Evolutionary conservation across 2,113 vertebrate genomes (phyloP), one percentile per base, ranked within the genome.

Genomic region (Anolis carolinensis): DNA sequence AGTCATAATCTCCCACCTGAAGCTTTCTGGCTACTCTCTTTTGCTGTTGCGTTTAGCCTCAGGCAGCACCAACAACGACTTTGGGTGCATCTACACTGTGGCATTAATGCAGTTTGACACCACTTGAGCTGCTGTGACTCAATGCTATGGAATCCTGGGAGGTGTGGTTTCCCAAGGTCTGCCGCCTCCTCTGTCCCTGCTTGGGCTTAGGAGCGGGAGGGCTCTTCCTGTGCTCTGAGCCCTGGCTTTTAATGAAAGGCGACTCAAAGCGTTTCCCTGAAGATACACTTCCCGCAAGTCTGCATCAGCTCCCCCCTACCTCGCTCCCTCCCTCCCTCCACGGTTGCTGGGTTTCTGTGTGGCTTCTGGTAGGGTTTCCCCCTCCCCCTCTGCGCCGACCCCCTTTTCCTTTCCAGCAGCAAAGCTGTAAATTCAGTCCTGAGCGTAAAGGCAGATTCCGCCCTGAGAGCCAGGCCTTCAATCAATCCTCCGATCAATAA

Each of bases 401-500:
- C 18, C 87, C 39, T 78, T 78, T 74, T 67, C 67, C 75, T 84
- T 30, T 77, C 63, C 62, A 0, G 39, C 86, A 84, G 77, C 39
- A 74, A 72, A 85, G 87, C 83, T 87, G 90, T 90, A 94, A 90
- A 92, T 91, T 82, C 91, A 52, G 65, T 89, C 14, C 90, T 82
- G 88, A 87, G 83, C 87, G 65, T 67, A 93, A 90, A 82, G 78
- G 39, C 82, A 90, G 77, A 90, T 85, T 62, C 75, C 81, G 50
- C 74, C 86, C 89, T 77, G 82, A 76, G 86, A 84, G 83, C 39
- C 91, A 39, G 88, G 63, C 14, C 55, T 16, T 59, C 55, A 10
- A 59, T 18, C 55, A 13, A 59, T 59, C 55, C 55, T 18, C 13
- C 55, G 11, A 59, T 59, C 25, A 68, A 68, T 68, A 68, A 68